Conservation (phyloP, 2,113 vertebrate genomes). For the Tragulus kanchil region DNA sequence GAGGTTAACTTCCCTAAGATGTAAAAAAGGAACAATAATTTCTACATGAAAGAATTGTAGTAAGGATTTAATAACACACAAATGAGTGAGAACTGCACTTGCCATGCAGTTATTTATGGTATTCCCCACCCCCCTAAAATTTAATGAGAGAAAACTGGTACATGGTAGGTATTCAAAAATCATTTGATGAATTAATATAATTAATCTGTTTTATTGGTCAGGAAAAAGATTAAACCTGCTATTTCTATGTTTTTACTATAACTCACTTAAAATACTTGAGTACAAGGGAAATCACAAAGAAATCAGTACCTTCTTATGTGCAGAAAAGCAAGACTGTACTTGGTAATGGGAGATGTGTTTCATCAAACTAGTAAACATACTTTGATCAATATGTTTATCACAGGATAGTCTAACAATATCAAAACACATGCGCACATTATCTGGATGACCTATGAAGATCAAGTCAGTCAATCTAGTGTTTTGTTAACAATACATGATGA, state of each 20-base stretch:
- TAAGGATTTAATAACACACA: background rate
- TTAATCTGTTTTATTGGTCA: background rate
- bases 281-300: constrained; percentile 6
- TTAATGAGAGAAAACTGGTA: background rate
- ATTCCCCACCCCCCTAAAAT: background rate
- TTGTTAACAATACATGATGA: background rate
- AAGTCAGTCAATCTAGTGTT: background rate
- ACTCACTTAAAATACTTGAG: background rate
- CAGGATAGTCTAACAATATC: background rate
- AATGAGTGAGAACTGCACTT: background rate
- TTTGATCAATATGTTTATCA: background rate
- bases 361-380: background rate
- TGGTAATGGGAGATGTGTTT: background rate
- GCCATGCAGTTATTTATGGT: background rate
- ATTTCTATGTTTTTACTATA: constrained; percentile 52
- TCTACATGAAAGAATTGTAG: background rate
- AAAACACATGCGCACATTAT: background rate
- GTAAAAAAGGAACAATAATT: constrained; percentile 26
- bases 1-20: background rate
- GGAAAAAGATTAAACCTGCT: background rate
- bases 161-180: background rate
- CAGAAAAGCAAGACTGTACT: background rate
- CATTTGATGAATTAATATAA: background rate
- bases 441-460: background rate
- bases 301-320: background rate